Percentiles rank a stretch among this genome's conserved stretches.
Conservation (phyloP, 2,888 invertebrate genomes). For the Phengaris alcon region DNA sequence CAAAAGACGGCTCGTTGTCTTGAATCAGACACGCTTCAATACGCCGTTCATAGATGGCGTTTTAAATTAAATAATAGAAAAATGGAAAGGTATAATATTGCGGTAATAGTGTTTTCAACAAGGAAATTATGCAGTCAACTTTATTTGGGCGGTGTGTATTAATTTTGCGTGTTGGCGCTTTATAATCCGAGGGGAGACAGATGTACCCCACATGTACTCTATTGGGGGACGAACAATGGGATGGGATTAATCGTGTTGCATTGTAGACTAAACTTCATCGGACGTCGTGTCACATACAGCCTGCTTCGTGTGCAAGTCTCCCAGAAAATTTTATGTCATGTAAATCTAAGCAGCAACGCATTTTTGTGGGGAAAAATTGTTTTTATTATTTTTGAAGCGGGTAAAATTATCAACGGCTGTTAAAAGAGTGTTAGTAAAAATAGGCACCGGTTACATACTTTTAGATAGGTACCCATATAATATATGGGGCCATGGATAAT, state of each 20-base stretch:
- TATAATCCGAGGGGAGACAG: constrained; percentile 44
- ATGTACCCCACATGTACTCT: constrained; percentile 44
- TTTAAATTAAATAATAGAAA: neutral
- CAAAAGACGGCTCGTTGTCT: neutral
- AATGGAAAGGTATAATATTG: neutral
- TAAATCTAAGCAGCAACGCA: neutral
- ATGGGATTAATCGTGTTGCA: constrained; percentile 72
- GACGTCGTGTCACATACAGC: constrained; percentile 31
- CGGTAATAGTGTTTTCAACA: constrained; percentile 36
- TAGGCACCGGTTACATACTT: no score
- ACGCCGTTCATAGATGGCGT: constrained; percentile 16
- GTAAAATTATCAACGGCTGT: neutral
- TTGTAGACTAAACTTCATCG: constrained; percentile 57
- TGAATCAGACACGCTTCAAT: constrained; percentile 35
- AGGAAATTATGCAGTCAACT: constrained; percentile 61
- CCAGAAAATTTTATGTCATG: constrained; percentile 18
- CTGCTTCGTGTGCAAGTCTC: constrained; percentile 26
- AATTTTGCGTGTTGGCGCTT: constrained; percentile 67
- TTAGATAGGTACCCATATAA: no score
- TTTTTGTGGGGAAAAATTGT: neutral
- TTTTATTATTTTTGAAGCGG: neutral
- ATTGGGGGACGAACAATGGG: constrained; percentile 59
- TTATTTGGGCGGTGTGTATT: constrained; percentile 70
- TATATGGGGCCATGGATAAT: no score
- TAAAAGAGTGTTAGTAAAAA: no score